Percentiles rank a stretch among this genome's conserved stretches.
phyloP scores from a whole-genome alignment of 2,888 invertebrate genomes.

The Kryphioiulus occultus region DNA sequence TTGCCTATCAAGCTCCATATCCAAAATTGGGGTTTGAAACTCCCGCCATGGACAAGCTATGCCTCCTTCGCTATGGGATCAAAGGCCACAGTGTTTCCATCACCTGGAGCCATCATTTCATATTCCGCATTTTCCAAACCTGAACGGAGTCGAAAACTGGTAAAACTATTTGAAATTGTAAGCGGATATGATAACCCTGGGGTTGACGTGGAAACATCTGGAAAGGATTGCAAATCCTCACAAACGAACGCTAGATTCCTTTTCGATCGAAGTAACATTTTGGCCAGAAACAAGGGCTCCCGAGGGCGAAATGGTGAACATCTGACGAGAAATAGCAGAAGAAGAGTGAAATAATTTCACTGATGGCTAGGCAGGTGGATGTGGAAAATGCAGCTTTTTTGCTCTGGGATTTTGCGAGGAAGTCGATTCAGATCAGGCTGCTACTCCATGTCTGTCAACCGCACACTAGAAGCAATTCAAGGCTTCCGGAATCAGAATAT shows the following conservation, averaged over 20 bases:
- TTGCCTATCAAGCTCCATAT: no score
- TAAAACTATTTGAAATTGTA: neutral
- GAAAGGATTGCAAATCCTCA: neutral
- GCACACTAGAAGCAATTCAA: neutral
- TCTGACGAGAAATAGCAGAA: neutral
- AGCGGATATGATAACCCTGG: slow-evolving; percentile 1
- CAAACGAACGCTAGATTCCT: neutral
- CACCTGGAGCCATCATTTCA: slow-evolving; percentile 9
- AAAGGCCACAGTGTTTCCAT: neutral
- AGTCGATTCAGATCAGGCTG: neutral
- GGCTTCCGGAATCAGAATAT: neutral
- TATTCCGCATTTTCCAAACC: neutral
- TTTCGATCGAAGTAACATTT: neutral
- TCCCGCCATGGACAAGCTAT: no score
- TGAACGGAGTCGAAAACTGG: neutral
- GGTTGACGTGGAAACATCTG: neutral
- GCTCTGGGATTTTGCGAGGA: neutral
- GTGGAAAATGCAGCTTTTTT: neutral
- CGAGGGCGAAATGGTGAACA: slow-evolving; percentile 4
- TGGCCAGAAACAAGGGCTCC: neutral
- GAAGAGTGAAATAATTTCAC: slow-evolving; percentile 10
- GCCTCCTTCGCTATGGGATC: neutral
- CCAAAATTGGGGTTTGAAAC: no score
- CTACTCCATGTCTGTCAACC: neutral
- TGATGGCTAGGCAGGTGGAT: neutral